phyloP scores from a whole-genome alignment of 1,140 invertebrate species.

The Drosophila lacertosa region DNA sequence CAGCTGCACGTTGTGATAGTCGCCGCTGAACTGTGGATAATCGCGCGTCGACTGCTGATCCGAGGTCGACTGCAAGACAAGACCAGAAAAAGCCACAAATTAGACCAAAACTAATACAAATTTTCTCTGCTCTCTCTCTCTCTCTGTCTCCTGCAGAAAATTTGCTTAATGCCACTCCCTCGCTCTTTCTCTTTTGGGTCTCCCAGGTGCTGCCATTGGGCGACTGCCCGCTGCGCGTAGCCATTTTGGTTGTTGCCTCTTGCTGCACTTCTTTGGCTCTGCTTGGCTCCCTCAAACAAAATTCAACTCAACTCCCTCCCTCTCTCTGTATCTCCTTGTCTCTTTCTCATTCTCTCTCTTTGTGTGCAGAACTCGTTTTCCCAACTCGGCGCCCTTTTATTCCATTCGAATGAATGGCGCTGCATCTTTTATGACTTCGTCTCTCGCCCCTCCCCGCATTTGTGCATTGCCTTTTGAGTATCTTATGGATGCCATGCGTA shows the following conservation, averaged over 20 bases:
- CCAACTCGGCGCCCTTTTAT: conserved; percentile 59
- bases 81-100: conserved; percentile 13
- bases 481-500: conserved; percentile 33
- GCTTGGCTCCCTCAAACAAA: conserved; percentile 5
- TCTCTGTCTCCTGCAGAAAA: background rate
- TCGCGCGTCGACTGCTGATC: conserved; percentile 67
- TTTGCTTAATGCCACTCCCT: conserved; percentile 18
- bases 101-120: conserved; percentile 1
- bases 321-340: background rate
- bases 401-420: conserved; percentile 60
- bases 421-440: conserved; percentile 46
- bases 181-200: conserved; percentile 5
- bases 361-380: conserved; percentile 56
- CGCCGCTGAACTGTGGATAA: conserved; percentile 64
- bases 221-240: conserved; percentile 47
- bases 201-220: conserved; percentile 58
- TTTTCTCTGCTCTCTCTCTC: background rate
- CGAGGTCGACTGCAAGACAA: conserved; percentile 59
- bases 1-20: conserved; percentile 60
- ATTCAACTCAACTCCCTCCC: background rate
- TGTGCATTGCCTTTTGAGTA: conserved; percentile 42
- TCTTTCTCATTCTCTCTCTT: background rate
- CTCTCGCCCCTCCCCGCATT: conserved; percentile 50
- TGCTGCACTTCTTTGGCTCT: conserved; percentile 46
- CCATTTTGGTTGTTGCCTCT: conserved; percentile 56